phyloP scores from a whole-genome alignment of 2,113 vertebrate species.

The Pseudopipra pipra region DNA sequence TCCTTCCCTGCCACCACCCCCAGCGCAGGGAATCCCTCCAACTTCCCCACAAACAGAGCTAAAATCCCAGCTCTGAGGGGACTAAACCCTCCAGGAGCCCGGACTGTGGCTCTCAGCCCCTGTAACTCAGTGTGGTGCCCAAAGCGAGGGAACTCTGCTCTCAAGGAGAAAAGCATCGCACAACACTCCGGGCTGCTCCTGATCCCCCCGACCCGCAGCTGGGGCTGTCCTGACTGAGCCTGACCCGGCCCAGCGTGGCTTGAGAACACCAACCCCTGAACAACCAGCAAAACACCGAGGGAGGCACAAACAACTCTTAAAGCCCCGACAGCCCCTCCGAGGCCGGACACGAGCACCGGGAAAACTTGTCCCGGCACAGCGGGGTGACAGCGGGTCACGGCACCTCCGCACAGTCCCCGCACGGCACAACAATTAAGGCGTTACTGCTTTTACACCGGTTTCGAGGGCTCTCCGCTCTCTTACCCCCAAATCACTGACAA shows the following conservation, averaged over 20 bases:
- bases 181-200: accelerated
- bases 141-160: neutral
- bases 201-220: accelerated
- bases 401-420: neutral
- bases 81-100: neutral
- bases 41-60: neutral
- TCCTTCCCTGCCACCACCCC: neutral
- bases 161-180: neutral
- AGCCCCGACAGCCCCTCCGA: accelerated
- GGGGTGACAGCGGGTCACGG: neutral
- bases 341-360: accelerated
- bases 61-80: neutral
- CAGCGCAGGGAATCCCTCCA: accelerated
- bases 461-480: neutral
- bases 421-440: accelerated
- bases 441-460: neutral
- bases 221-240: neutral
- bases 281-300: neutral
- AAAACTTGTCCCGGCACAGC: neutral
- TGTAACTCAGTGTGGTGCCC: accelerated
- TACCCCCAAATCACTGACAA: accelerated
- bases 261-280: neutral
- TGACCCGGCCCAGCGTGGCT: too few relatives aligned
- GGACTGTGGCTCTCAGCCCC: neutral
- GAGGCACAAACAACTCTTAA: accelerated